Percentiles rank a stretch among this genome's conserved stretches.
Conservation (phyloP, 92 coral and sea anemone genomes). For the Montipora capitata region DNA sequence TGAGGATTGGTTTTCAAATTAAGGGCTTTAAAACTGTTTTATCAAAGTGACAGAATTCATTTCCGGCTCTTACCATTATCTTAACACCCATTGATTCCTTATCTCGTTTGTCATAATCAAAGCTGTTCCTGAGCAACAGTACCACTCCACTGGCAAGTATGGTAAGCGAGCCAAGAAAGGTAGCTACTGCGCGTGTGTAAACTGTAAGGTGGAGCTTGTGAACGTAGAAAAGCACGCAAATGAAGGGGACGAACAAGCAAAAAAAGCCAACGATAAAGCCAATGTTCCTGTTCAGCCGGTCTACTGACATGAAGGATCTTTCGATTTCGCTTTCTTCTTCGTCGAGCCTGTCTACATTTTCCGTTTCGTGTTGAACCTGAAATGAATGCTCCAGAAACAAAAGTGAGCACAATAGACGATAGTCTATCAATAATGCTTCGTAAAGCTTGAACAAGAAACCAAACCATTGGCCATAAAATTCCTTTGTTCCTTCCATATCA, state of each 20-base stretch:
- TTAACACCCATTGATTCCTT: conserved; percentile 56
- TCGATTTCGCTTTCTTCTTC: neutral
- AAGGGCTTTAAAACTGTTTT: too few species aligned
- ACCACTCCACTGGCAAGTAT: conserved; percentile 42
- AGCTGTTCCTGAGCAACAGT: conserved; percentile 58
- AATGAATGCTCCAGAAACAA: conserved; percentile 80
- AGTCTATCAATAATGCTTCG: conserved; percentile 57
- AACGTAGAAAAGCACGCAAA: conserved; percentile 46
- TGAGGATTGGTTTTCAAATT: too few species aligned
- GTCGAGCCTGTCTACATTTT: neutral
- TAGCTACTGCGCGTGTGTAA: conserved; percentile 36
- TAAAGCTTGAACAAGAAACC: conserved; percentile 38
- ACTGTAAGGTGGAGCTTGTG: conserved; percentile 39
- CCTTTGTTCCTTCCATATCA: conserved; percentile 18
- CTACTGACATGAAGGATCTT: neutral
- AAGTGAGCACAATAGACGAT: conserved; percentile 59
- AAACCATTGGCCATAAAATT: conserved; percentile 59
- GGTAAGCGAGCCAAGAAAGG: conserved; percentile 31
- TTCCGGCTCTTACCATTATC: conserved; percentile 45
- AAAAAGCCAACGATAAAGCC: conserved; percentile 64
- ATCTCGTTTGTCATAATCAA: conserved; percentile 29
- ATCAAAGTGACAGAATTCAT: too few species aligned
- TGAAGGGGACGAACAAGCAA: conserved; percentile 64
- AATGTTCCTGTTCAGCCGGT: conserved; percentile 42
- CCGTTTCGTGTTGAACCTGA: conserved; percentile 43